Base-by-base conservation (phyloP, 1,140 invertebrate species). In the Drepana arcuata region DNA sequence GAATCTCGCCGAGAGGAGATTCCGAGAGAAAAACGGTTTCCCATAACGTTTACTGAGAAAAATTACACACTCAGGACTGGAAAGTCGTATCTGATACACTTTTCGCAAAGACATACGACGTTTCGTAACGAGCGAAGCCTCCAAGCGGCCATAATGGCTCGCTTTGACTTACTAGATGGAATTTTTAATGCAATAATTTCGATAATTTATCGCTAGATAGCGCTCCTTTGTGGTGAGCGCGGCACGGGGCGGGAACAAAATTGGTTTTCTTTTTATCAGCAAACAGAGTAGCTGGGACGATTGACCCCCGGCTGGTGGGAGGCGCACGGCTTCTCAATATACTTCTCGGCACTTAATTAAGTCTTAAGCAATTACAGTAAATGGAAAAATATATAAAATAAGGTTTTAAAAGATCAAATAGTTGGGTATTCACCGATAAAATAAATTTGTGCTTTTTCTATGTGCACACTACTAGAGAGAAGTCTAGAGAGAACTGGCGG, bases 101-200 rank as follows among this genome's bases (percentile, higher is more conserved):
- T 16, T 36, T 31, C 24, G 39, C 14, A 26, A 16, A 11, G 24
- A 29, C 30, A 43, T 48, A 46, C 37, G 43, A 27, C 48, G 23
- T 61, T 58, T 45, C 31, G 24, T 18, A 9, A 13, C 33, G 15
- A 15, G 9, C 16, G 11, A n/a, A 21, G 7, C 25, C 30, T 14
- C 16, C 27, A 33, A 30, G 33, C 42, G 45, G 53, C 49, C 50
- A 77, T 84, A 83, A 84, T 84, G 72, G 80, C 63, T 66, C 72
- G 65, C 85, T 86, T 86, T 86, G 85, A 85, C 83, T 85, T 83
- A 82, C 83, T 82, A 86, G 85, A 87, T 87, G 86, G 86, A 87
- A 86, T 87, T 87, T 87, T 87, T 87, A 87, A 87, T 87, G 86
- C 85, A 87, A 87, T 87, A 86, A 87, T 87, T 86, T 83, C 85